These are phyloP conservation scores for Sarcophaga bullata DNA, from an alignment of 1,140 invertebrate species.

Conservation along the genomic window DNA sequence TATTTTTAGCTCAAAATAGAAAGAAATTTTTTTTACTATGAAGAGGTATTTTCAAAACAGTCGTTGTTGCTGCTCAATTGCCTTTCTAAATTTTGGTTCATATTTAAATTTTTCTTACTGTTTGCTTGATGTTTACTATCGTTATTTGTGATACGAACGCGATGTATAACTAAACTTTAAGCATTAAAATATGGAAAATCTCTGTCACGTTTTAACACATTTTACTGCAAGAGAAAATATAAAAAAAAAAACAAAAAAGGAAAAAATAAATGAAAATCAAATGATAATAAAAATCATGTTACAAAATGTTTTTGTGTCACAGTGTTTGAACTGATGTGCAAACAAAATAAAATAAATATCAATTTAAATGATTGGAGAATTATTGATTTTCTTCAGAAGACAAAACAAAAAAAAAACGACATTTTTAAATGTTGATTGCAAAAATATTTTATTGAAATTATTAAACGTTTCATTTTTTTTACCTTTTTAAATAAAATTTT, in stretches of 20 bases:
- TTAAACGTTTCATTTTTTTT: neutral
- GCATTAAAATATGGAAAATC: neutral
- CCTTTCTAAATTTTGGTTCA: too few species aligned
- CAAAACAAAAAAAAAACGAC: too few species aligned
- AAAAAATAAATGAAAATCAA: neutral
- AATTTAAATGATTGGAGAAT: constrained; percentile 8
- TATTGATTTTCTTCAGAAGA: neutral
- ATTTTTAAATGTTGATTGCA: too few species aligned
- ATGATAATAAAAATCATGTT: neutral
- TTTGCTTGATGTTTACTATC: too few species aligned
- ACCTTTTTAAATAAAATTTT: neutral
- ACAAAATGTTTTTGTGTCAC: neutral
- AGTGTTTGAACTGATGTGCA: neutral
- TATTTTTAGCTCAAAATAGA: too few species aligned
- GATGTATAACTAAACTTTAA: neutral
- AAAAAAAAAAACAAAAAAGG: neutral
- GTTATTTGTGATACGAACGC: too few species aligned
- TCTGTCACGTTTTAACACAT: constrained; percentile 14
- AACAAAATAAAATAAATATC: neutral
- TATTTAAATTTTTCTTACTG: too few species aligned
- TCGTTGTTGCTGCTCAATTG: too few species aligned
- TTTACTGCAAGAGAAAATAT: neutral
- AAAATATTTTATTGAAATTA: too few species aligned
- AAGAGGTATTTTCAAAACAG: too few species aligned
- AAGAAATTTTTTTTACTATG: too few species aligned